Conservation (phyloP, 2,888 invertebrate genomes). For the Rhaphigaster nebulosa region DNA sequence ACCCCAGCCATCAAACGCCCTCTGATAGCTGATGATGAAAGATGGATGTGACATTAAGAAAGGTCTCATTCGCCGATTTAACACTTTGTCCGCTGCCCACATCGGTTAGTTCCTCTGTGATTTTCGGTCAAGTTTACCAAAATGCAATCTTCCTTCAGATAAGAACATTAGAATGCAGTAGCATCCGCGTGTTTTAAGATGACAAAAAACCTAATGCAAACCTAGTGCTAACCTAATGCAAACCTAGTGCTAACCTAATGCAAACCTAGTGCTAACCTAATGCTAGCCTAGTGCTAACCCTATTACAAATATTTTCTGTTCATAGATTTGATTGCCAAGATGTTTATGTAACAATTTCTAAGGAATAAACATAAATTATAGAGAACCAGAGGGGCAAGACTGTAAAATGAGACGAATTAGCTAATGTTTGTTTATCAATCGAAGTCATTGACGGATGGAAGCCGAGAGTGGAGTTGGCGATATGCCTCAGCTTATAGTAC, state of each 20-base stretch:
- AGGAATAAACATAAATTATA: neutral
- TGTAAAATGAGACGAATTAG: neutral
- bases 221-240: too few relatives aligned
- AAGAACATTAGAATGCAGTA: too few relatives aligned
- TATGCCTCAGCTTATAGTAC: neutral
- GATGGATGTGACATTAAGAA: conserved; percentile 23
- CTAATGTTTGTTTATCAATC: neutral
- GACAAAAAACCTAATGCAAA: too few relatives aligned
- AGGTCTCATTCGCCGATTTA: neutral
- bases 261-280: too few relatives aligned
- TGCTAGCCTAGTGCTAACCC: too few relatives aligned
- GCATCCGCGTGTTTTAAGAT: too few relatives aligned
- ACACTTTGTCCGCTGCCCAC: neutral
- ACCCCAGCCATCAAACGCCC: neutral
- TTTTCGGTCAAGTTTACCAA: neutral
- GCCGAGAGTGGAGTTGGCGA: neutral
- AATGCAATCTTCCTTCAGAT: neutral
- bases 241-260: too few relatives aligned
- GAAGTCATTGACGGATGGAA: neutral
- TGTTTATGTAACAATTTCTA: neutral
- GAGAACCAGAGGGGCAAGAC: neutral
- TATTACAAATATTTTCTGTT: too few relatives aligned
- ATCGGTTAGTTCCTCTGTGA: neutral
- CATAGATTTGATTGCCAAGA: neutral
- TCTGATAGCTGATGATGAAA: conserved; percentile 35